Evolutionary conservation across 2,888 invertebrate species (phyloP), one percentile per base, ranked within the genome.

Genomic region (Epiblema foenella): DNA sequence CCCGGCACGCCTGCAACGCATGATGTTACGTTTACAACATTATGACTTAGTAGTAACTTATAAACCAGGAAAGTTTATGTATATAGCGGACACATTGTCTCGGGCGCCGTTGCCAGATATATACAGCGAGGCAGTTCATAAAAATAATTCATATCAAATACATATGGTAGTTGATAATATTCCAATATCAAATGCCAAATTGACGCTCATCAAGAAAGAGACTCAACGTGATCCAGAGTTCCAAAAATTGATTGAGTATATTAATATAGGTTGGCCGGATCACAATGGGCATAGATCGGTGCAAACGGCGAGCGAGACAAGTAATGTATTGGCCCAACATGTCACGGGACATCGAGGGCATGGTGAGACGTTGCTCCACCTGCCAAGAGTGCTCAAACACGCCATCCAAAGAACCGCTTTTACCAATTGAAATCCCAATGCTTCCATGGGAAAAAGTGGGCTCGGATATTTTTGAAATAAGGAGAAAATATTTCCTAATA

Each of bases 391-490:
- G 39, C 49, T 57, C 18, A 52, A 68, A 72, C 42, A 46, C 33
- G 33, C 68, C 54, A 1, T 8, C 10, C 15, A 72, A 52, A 10
- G 73, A 75, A 39, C 73, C 73, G 12, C 46, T 72, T 20, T 15
- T 73, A 1, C 69, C 69, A 0, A 51, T 67, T n/a, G 60, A 68
- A 17, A 72, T 75, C 17, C 75, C 74, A 7, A 7, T 12, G 9
- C 29, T 75, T 10, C 75, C 75, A n/a, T 75, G 75, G 75, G 3
- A 51, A 29, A 75, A 75, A 68, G 49, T 75, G 10, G 75, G 72
- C 10, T 57, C 74, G 5, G 76, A 77, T 52, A 66, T 77, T 15
- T 77, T 75, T 56, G 74, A 76, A 46, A 72, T 66, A 56, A 58
- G 46, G 18, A 72, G 69, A 24, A 73, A 73, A 63, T 46, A 68